phyloP scores from a whole-genome alignment of 2,113 vertebrate species.

The Erythrocercus mccallii region DNA sequence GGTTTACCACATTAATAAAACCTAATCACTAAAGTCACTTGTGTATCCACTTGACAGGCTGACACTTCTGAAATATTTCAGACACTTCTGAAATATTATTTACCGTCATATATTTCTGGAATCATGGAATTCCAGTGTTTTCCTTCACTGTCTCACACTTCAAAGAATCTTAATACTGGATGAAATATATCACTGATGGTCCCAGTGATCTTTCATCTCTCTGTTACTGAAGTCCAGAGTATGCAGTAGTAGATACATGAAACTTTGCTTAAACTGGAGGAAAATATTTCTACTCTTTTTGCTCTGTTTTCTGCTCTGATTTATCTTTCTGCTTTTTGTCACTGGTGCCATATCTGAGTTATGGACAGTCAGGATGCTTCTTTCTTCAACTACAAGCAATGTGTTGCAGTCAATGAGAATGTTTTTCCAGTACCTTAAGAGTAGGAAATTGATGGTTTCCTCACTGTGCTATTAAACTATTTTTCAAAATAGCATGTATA shows the following conservation, averaged over 20 bases:
- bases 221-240: not conserved
- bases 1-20: not conserved
- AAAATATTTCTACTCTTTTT: not conserved
- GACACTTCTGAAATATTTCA: not conserved
- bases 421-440: not conserved
- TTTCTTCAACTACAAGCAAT: not conserved
- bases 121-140: not conserved
- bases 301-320: not conserved
- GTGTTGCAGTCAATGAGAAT: not conserved
- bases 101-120: not conserved
- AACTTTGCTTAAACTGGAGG: not conserved
- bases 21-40: not conserved
- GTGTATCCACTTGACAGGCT: not conserved
- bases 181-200: not conserved
- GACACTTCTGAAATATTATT: not conserved
- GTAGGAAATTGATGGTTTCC: not conserved
- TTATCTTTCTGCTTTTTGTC: not conserved
- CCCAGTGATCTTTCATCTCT: not conserved
- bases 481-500: not conserved
- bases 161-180: not conserved
- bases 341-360: not conserved
- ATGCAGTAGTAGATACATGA: not conserved
- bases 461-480: not conserved
- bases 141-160: not conserved
- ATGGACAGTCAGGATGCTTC: not conserved